Conservation (phyloP, 2,888 invertebrate genomes). For the Notodonta dromedarius region DNA sequence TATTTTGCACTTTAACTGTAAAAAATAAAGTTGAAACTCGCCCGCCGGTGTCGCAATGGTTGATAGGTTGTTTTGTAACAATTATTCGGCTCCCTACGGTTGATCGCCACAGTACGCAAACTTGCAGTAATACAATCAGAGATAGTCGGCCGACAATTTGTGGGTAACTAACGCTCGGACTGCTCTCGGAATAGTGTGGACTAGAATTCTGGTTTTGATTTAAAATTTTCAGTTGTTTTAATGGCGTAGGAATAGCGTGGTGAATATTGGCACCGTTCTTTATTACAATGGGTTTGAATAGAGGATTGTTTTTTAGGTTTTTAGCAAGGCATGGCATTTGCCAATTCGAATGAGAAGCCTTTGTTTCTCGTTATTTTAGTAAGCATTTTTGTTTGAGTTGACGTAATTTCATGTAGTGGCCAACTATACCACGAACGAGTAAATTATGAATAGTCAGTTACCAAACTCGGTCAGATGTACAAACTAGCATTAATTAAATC, state of each 20-base stretch:
- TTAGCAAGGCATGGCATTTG: too few relatives aligned
- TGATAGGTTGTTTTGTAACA: neutral
- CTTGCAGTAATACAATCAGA: constrained; percentile 10
- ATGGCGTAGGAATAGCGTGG: too few relatives aligned
- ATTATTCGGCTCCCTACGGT: neutral
- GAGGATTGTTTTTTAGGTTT: too few relatives aligned
- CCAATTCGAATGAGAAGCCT: too few relatives aligned
- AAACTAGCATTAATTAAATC: constrained; percentile 3
- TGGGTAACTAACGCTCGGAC: constrained; percentile 2
- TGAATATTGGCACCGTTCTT: too few relatives aligned
- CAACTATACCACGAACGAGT: neutral
- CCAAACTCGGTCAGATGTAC: neutral
- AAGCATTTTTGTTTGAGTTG: too few relatives aligned
- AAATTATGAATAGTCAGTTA: neutral
- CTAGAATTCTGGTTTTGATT: neutral
- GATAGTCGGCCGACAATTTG: constrained; percentile 6
- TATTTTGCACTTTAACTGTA: neutral
- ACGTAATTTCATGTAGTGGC: too few relatives aligned
- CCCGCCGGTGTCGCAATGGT: neutral
- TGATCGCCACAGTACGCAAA: constrained; percentile 4
- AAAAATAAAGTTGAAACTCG: neutral
- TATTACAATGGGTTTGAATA: too few relatives aligned
- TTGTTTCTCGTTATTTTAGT: too few relatives aligned
- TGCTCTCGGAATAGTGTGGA: neutral
- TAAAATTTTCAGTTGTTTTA: neutral